A percentile compares a stretch with the other conserved stretches of the same genome.
Conservation (phyloP, 2,888 invertebrate species). For the Chironomus riparius region DNA sequence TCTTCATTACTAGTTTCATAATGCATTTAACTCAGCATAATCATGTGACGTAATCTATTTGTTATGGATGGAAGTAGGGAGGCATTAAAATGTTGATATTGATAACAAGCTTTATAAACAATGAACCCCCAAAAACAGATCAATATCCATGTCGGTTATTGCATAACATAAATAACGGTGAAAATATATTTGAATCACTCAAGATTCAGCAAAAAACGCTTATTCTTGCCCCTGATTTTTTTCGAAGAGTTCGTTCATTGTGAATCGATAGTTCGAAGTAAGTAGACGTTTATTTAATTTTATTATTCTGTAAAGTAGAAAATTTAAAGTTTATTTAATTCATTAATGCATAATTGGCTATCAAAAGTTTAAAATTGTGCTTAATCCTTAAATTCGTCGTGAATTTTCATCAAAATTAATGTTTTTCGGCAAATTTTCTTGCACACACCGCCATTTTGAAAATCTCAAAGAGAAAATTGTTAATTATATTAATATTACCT, state of each 20-base stretch:
- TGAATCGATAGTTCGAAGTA: not conserved
- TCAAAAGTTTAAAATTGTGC: not conserved
- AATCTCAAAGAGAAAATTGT: not conserved
- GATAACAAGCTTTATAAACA: too few relatives aligned
- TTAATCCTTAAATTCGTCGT: too few relatives aligned
- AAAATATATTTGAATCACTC: too few relatives aligned
- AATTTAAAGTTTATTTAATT: not conserved
- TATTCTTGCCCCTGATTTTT: not conserved
- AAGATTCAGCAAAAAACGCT: too few relatives aligned
- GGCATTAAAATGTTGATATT: too few relatives aligned
- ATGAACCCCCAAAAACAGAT: too few relatives aligned
- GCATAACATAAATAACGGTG: too few relatives aligned
- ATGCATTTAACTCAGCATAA: too few relatives aligned
- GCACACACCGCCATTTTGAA: not conserved
- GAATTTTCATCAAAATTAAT: not conserved
- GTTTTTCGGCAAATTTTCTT: not conserved
- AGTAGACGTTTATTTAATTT: not conserved
- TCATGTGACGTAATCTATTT: too few relatives aligned
- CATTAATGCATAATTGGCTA: not conserved
- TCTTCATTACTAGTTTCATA: too few relatives aligned
- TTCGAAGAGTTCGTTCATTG: not conserved
- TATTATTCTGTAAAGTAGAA: not conserved
- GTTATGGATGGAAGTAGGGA: too few relatives aligned
- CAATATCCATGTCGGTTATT: too few relatives aligned
- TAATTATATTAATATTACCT: not conserved